These are phyloP conservation scores for Acanthurus leucopareius DNA, from an alignment of 2,797 vertebrate species.

Conservation along the genomic window DNA sequence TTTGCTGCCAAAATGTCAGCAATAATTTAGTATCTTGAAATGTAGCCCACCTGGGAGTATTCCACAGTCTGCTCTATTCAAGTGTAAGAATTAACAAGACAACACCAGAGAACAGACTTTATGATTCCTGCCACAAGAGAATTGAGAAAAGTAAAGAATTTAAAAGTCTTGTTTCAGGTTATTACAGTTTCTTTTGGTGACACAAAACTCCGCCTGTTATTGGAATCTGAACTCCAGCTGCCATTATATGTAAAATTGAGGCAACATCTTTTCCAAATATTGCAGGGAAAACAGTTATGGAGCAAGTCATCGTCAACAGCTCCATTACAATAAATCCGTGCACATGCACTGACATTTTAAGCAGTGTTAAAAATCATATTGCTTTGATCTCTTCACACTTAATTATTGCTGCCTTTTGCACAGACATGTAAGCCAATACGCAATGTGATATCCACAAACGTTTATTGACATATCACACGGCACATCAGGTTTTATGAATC, in stretches of 20 bases:
- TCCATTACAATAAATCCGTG: conserved; percentile 38
- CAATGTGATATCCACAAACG: conserved; percentile 3
- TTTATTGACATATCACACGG: conserved; percentile 26
- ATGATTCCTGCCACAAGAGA: conserved; percentile 36
- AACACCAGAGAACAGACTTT: conserved; percentile 34
- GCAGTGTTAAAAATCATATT: conserved; percentile 31
- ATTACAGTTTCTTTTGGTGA: conserved; percentile 12
- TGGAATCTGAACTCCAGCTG: conserved; percentile 6
- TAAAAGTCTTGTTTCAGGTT: conserved; percentile 23
- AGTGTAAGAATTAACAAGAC: conserved; percentile 43
- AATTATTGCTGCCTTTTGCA: conserved; percentile 31
- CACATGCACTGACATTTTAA: conserved; percentile 33
- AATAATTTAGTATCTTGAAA: conserved; percentile 72
- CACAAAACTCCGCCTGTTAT: conserved; percentile 23
- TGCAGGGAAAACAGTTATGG: conserved; percentile 23
- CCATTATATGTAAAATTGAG: conserved; percentile 32
- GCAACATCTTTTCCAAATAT: conserved; percentile 28
- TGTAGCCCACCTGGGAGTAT: conserved; percentile 64
- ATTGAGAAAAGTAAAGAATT: conserved; percentile 38
- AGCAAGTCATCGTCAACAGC: conserved; percentile 30
- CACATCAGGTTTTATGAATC: conserved; percentile 54
- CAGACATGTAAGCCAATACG: conserved; percentile 18
- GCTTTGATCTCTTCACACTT: conserved; percentile 41
- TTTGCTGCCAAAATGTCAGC: conserved; percentile 78
- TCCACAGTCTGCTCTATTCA: conserved; percentile 35